These are phyloP conservation scores for Caretta caretta DNA, from an alignment of 2,113 vertebrate species.

Conservation along the genomic window DNA sequence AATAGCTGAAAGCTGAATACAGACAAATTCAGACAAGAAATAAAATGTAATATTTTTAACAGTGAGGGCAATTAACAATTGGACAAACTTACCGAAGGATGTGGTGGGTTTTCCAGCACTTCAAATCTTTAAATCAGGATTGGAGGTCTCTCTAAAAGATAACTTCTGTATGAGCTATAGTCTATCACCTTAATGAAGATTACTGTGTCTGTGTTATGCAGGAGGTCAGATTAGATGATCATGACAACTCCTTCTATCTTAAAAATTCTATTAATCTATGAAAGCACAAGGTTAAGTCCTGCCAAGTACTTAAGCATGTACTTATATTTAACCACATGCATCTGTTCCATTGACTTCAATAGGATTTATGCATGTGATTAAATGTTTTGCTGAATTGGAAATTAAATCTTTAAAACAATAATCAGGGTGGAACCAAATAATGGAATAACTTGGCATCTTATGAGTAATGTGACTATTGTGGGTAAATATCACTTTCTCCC, in stretches of 20 bases:
- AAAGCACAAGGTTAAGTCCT: neutral
- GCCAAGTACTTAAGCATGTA: neutral
- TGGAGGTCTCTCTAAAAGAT: too few species aligned
- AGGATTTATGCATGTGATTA: neutral
- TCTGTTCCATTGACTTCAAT: neutral
- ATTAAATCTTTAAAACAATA: neutral
- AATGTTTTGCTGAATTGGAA: neutral
- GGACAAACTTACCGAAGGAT: too few species aligned
- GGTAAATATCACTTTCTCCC: neutral
- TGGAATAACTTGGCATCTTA: neutral
- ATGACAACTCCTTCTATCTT: neutral
- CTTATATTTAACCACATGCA: neutral
- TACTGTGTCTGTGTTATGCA: neutral
- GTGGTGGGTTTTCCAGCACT: too few species aligned
- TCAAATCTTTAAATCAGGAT: too few species aligned
- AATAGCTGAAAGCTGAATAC: too few species aligned
- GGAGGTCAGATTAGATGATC: neutral
- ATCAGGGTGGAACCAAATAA: neutral
- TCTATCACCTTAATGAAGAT: neutral
- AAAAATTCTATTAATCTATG: neutral
- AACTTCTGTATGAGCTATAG: too few species aligned
- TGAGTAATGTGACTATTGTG: neutral
- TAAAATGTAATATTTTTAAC: too few species aligned
- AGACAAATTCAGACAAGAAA: too few species aligned
- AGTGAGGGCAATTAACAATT: too few species aligned